A percentile compares a stretch with the other conserved stretches of the same genome.
phyloP scores from a whole-genome alignment of 1,140 invertebrate species.

The Dinoponera quadriceps region DNA sequence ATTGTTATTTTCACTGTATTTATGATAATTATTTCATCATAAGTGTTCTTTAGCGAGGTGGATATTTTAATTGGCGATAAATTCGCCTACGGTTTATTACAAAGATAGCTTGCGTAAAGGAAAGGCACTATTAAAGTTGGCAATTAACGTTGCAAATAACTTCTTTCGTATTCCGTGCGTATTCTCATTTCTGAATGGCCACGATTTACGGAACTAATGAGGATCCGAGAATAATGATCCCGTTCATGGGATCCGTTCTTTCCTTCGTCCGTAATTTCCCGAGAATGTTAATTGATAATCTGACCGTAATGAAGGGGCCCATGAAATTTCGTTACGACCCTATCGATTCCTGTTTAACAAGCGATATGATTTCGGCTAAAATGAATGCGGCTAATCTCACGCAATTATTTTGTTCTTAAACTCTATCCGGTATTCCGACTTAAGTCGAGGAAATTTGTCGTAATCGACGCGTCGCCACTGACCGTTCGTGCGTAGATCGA shows the following conservation, averaged over 20 bases:
- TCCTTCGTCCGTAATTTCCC: conserved; percentile 38
- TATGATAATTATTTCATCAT: conserved; percentile 7
- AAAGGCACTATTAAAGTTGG: not conserved
- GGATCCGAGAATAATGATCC: conserved; percentile 13
- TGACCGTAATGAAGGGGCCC: conserved; percentile 6
- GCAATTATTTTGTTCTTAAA: conserved; percentile 57
- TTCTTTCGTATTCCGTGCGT: not conserved
- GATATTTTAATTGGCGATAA: conserved; percentile 9
- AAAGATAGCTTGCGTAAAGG: not conserved
- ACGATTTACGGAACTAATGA: not conserved
- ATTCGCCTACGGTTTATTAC: not conserved
- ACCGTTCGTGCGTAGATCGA: conserved; percentile 23
- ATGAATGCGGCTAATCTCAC: conserved; percentile 54
- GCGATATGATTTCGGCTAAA: conserved; percentile 21
- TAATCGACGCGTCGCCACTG: conserved; percentile 43
- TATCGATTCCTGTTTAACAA: conserved; percentile 23
- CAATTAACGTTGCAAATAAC: conserved; percentile 1
- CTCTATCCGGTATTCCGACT: conserved; percentile 48
- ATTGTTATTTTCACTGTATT: not conserved
- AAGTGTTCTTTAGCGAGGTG: not conserved
- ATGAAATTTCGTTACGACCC: not conserved
- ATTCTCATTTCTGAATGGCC: not conserved
- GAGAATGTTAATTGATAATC: conserved; percentile 48
- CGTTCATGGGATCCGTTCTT: conserved; percentile 3
- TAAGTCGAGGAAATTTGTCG: conserved; percentile 58